A percentile compares a stretch with the other conserved stretches of the same genome.
Conservation (phyloP, 2,113 vertebrate species). For the Centropus unirufus region DNA sequence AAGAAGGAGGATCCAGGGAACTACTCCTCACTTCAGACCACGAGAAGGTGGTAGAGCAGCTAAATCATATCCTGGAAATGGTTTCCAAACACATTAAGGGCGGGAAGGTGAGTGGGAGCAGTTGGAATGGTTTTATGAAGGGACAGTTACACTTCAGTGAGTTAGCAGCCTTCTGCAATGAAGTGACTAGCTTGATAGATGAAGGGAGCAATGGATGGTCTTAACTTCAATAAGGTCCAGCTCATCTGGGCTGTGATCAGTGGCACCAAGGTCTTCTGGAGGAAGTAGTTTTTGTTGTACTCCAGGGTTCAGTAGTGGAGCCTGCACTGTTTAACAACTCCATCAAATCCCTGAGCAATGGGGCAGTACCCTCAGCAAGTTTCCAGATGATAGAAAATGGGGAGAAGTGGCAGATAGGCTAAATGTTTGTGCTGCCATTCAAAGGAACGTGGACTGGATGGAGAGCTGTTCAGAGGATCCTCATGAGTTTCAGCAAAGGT, state of each 20-base stretch:
- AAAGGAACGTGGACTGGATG: background rate
- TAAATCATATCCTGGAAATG: background rate
- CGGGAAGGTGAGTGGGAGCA: background rate
- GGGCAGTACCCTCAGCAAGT: background rate
- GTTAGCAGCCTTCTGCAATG: background rate
- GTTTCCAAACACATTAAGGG: background rate
- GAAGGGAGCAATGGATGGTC: background rate
- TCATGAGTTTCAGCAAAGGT: background rate
- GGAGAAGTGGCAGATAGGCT: too few relatives aligned
- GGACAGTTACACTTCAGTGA: background rate
- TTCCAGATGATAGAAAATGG: background rate
- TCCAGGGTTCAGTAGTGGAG: background rate
- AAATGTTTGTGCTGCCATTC: background rate
- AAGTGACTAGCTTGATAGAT: background rate
- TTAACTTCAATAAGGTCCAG: background rate
- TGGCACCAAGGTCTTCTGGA: background rate
- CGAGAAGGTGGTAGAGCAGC: background rate
- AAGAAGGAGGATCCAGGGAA: background rate
- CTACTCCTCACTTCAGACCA: background rate
- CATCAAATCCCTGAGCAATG: background rate
- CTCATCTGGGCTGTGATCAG: accelerated
- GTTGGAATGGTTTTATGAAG: background rate
- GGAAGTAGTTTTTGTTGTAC: background rate
- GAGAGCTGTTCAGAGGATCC: background rate
- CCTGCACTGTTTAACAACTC: background rate